These are phyloP conservation scores for Drosophila nigritarsus DNA, from an alignment of 2,888 invertebrate genomes.

Conservation along the genomic window DNA sequence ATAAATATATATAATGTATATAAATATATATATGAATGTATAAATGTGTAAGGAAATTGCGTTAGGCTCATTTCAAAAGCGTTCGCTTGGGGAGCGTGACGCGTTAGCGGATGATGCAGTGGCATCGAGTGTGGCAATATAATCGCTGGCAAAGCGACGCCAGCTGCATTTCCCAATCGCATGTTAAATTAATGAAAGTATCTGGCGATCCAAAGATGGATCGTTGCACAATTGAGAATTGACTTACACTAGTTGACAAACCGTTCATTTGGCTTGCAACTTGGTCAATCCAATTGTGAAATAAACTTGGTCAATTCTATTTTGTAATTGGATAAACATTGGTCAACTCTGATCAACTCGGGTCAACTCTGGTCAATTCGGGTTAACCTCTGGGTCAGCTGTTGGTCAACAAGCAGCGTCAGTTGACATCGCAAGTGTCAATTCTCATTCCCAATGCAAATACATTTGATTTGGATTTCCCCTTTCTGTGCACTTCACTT, in stretches of 20 bases:
- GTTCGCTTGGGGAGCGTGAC: background rate
- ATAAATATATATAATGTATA: background rate
- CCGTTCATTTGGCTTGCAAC: background rate
- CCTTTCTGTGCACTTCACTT: background rate
- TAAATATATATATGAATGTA: background rate
- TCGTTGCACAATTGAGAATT: conserved; percentile 2
- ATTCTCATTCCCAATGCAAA: background rate
- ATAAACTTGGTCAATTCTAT: background rate
- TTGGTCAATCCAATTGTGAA: background rate
- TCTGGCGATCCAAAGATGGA: conserved; percentile 9
- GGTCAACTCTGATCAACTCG: background rate
- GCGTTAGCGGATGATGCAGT: background rate
- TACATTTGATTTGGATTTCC: background rate
- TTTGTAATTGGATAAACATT: background rate
- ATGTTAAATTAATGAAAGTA: conserved; percentile 29
- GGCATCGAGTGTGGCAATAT: background rate
- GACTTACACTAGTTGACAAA: background rate
- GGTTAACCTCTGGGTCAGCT: background rate
- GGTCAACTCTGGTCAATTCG: background rate
- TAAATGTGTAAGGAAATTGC: conserved; percentile 2
- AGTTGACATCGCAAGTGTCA: background rate
- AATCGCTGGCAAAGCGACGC: conserved; percentile 12
- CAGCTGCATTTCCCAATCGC: conserved; percentile 15
- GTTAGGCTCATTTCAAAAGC: background rate
- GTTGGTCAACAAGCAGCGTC: background rate